Percentiles rank a stretch among this genome's conserved stretches.
phyloP scores from a whole-genome alignment of 2,888 invertebrate genomes.

The Acanthococcus lagerstroemiae region DNA sequence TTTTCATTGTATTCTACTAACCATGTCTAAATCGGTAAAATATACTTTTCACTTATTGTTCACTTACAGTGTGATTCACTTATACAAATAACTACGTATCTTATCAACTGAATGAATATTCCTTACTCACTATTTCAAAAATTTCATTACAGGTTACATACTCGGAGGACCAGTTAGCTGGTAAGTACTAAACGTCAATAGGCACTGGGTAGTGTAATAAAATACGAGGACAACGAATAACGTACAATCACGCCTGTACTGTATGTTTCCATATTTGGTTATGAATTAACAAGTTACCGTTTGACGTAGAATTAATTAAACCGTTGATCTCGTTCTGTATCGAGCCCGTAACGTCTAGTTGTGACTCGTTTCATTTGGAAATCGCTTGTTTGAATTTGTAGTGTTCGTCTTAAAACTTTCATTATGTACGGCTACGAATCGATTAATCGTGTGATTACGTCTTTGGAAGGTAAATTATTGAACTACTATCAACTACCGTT shows the following conservation, averaged over 20 bases:
- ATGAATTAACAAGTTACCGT: constrained; percentile 35
- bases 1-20: no score
- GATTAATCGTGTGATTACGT: constrained; percentile 59
- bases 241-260: constrained; percentile 38
- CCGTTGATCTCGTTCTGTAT: neutral
- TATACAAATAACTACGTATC: no score
- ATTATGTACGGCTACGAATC: constrained; percentile 66
- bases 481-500: no score
- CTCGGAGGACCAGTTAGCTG: constrained; percentile 83
- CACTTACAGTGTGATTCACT: no score
- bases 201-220: no score
- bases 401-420: constrained; percentile 26
- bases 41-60: no score
- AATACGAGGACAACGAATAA: constrained; percentile 43
- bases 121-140: neutral
- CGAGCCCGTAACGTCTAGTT: neutral
- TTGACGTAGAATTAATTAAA: constrained; percentile 11
- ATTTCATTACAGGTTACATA: constrained; percentile 61
- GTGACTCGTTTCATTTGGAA: neutral
- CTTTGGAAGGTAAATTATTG: constrained; percentile 57
- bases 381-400: neutral
- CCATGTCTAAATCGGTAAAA: constrained; percentile 22
- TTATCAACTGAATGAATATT: neutral
- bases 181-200: constrained; percentile 54
- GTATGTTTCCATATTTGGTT: constrained; percentile 41